Conservation (phyloP, 2,888 invertebrate species). For the Hanleya hanleyi region DNA sequence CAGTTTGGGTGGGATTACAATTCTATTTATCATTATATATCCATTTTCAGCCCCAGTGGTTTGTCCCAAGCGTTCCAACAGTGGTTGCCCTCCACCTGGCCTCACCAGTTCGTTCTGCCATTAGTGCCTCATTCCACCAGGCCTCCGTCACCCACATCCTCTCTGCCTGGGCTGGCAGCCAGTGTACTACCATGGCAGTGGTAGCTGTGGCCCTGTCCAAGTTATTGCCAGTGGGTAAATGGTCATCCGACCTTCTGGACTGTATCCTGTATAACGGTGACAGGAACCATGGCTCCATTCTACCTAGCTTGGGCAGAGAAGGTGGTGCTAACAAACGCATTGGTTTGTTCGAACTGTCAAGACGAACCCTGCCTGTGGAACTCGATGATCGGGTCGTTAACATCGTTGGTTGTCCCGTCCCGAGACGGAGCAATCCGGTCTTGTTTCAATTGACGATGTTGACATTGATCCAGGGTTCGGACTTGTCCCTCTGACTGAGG, state of each 20-base stretch:
- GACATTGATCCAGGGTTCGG: background rate
- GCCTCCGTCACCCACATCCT: background rate
- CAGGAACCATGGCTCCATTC: background rate
- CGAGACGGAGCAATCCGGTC: background rate
- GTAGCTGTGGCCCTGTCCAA: background rate
- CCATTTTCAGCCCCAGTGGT: too few relatives aligned
- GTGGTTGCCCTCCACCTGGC: too few relatives aligned
- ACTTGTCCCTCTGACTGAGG: background rate
- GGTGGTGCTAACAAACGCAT: background rate
- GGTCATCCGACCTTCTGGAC: background rate
- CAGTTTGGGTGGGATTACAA: too few relatives aligned
- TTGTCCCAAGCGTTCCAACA: too few relatives aligned
- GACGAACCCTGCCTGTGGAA: background rate
- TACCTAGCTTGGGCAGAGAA: background rate
- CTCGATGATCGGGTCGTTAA: background rate
- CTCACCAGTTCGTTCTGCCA: background rate
- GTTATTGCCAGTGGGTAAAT: background rate
- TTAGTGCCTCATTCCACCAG: background rate
- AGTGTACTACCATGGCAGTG: background rate
- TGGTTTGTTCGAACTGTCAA: background rate
- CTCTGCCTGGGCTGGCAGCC: background rate
- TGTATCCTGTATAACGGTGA: background rate
- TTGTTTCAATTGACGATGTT: background rate
- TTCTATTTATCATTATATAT: too few relatives aligned
- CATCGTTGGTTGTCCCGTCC: background rate